Evolutionary conservation across 2,797 vertebrate species (phyloP), one percentile per base, ranked within the genome.

Genomic region (Typhlichthys subterraneus): DNA sequence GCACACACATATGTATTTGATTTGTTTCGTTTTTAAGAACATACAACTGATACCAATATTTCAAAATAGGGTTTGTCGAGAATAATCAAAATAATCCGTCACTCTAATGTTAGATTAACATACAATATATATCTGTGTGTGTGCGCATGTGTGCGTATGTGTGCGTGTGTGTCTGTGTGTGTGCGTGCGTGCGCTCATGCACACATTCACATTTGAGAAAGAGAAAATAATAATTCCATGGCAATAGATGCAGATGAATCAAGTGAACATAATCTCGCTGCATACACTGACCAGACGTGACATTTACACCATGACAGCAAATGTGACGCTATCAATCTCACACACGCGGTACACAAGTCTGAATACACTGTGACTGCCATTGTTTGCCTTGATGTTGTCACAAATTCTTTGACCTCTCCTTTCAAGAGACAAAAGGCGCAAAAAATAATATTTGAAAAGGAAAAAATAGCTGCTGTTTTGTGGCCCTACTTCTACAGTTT

Each of bases 271-370:
- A 42, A 42, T 42, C 38, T 42, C 38, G 38, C 38, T 42, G 68
- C 46, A 1, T 72, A 69, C 76, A 29, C 23, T 1, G 23, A 29
- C 15, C 64, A 68, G 79, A 84, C 70, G 74, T 85, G 87, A 82
- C 77, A 91, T 89, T 90, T 88, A 76, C 68, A 75, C 76, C 70
- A 71, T 67, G 73, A 85, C 77, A 81, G 79, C 70, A 70, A 80
- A 79, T 67, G 66, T 82, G 81, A 85, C 82, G 76, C 80, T 71
- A 81, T 88, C 86, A 81, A 75, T 83, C 82, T 83, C 47, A 45
- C 48, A 57, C 75, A 65, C 63, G 38, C 9, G 38, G 72, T 65
- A 70, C 66, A 74, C 65, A 65, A 45, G 57, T 29, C n/a, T 13
- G 4, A 50, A 15, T 23, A 38, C 38, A 42, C 38, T 10, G 38